A percentile compares a stretch with the other conserved stretches of the same genome.
These are phyloP conservation scores for Melanotaenia trifasciata DNA, from an alignment of 2,797 vertebrate genomes.

Conservation along the genomic window DNA sequence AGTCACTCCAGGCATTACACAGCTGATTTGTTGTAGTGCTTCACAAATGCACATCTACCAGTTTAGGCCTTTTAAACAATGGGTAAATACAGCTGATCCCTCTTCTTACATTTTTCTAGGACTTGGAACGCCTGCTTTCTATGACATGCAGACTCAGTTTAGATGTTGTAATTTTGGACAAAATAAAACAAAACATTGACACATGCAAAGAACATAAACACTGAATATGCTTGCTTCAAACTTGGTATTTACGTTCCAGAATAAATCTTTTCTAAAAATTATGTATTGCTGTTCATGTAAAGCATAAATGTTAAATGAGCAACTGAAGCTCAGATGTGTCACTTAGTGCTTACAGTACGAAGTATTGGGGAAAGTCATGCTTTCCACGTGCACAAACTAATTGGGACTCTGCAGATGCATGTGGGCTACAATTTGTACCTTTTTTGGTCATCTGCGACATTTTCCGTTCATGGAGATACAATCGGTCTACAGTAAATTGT, in stretches of 20 bases:
- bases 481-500: neutral
- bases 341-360: no score
- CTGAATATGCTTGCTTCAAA: neutral
- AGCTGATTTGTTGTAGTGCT: neutral
- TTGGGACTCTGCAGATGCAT: neutral
- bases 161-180: neutral
- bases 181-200: neutral
- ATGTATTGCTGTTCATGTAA: neutral
- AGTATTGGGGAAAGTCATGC: neutral
- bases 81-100: no score
- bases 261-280: neutral
- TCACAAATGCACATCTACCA: neutral
- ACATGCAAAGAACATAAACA: neutral
- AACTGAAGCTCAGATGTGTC: neutral
- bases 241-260: neutral
- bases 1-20: neutral
- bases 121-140: no score
- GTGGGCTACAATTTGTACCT: neutral
- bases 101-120: neutral
- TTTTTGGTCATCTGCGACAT: neutral
- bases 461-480: neutral
- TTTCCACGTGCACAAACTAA: neutral
- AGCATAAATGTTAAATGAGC: neutral
- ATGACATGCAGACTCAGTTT: neutral
- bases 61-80: neutral